Base-by-base conservation (phyloP, 1,140 invertebrate genomes). In the Papilio machaon region DNA sequence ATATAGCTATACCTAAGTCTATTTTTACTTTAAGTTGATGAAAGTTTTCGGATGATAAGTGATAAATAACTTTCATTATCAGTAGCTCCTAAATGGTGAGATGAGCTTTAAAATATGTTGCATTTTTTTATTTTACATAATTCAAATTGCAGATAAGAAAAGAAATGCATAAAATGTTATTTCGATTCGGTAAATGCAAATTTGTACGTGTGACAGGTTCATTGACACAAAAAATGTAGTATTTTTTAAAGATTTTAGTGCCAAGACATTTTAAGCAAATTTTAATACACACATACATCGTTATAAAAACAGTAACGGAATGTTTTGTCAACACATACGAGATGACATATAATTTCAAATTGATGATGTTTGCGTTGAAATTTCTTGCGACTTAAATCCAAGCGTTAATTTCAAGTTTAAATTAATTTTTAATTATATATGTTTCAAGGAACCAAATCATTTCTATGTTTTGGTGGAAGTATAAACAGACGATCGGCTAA, bases 161-260 rank as follows among this genome's bases (percentile, higher is more conserved):
- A 17, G 15, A 52, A 43, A 43, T 43, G 38, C 38, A 43, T 43
- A 43, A 43, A 43, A 43, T 43, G 4, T 43, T 43, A 43, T 49
- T 49, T 49, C 54, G 17, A 58, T 8, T 49, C 47, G 8, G n/a
- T 58, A 3, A 43, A 43, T 58, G 17, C n/a, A 6, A 19, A 58
- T 58, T 58, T 58, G 5, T 58, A n/a, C 54, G 17, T 9, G 6
- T 58, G 17, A 8, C n/a, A n/a, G 17, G 54, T 58, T 58, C 54
- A 58, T 19, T 58, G n/a, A 19, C 54, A n/a, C n/a, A 8, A 9
- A 19, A 2, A n/a, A 49, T 11, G 54, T 4, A 19, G 54, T 19
- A 19, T 19, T 58, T 54, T 58, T 58, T 58, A 58, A 58, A 58
- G 54, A 19, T 58, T 58, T 58, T 58, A 58, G 54, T 58, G n/a